Percentiles rank a stretch among this genome's conserved stretches.
These are phyloP conservation scores for Macroteleia sp. DNA, from an alignment of 2,888 invertebrate genomes.

Conservation along the genomic window DNA sequence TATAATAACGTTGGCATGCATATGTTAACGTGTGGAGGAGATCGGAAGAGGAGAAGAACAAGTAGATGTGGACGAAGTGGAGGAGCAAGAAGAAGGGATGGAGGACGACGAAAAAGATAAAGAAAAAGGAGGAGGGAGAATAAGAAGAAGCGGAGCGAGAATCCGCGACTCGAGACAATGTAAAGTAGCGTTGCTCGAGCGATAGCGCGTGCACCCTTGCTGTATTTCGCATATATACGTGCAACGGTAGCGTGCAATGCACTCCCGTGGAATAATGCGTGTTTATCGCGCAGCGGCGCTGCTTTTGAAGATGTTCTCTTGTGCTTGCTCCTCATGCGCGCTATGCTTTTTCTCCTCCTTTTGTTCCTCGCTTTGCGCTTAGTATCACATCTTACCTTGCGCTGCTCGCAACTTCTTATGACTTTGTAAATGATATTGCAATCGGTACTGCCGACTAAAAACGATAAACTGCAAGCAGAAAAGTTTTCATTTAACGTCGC, in stretches of 20 bases:
- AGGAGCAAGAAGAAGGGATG: conserved; percentile 2
- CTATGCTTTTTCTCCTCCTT: conserved; percentile 47
- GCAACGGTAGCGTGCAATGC: conserved; percentile 67
- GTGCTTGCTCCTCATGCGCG: conserved; percentile 38
- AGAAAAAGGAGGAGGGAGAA: neutral
- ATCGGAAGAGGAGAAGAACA: conserved; percentile 6
- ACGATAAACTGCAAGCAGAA: too few relatives aligned
- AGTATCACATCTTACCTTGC: conserved; percentile 31
- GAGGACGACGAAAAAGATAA: conserved; percentile 9
- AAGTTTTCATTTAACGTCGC: too few relatives aligned
- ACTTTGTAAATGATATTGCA: conserved; percentile 31
- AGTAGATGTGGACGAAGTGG: conserved; percentile 1
- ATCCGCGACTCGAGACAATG: conserved; percentile 62
- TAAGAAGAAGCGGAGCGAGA: conserved; percentile 50
- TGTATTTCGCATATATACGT: conserved; percentile 54
- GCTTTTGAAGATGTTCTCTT: conserved; percentile 64
- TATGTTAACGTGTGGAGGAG: conserved; percentile 37
- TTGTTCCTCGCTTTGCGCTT: conserved; percentile 23
- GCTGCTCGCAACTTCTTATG: conserved; percentile 22
- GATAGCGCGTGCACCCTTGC: conserved; percentile 60
- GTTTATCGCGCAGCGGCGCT: conserved; percentile 69
- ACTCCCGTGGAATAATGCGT: conserved; percentile 69
- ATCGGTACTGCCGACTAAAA: too few relatives aligned
- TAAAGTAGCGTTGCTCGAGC: conserved; percentile 57
- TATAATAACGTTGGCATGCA: conserved; percentile 62